Percentiles rank a stretch among this genome's conserved stretches.
phyloP scores from a whole-genome alignment of 2,797 vertebrate genomes.

The Sternarchorhynchus goeldii region DNA sequence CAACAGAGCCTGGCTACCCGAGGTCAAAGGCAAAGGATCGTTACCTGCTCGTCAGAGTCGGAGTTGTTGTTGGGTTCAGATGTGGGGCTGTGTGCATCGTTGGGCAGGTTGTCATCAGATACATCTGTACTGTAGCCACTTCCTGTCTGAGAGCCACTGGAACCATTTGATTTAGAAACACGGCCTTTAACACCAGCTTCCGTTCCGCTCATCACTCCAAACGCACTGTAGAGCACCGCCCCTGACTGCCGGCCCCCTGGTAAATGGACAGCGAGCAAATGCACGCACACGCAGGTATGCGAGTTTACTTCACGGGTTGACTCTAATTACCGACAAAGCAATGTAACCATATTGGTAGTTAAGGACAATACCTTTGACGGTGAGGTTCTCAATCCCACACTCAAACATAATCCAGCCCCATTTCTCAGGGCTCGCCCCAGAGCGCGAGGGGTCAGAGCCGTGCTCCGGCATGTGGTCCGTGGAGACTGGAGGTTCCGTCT shows the following conservation, averaged over 20 bases:
- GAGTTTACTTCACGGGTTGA: background rate
- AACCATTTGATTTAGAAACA: constrained; percentile 88
- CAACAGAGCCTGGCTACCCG: background rate
- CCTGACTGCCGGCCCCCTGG: constrained; percentile 94
- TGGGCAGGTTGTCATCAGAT: constrained; percentile 92
- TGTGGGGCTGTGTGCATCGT: constrained; percentile 83
- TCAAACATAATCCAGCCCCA: constrained; percentile 99
- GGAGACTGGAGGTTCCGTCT: constrained; percentile 82
- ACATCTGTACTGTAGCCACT: constrained; percentile 98
- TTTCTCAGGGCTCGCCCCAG: constrained; percentile 86
- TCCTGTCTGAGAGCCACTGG: constrained; percentile 94
- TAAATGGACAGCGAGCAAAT: constrained; percentile 15
- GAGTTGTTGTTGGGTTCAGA: constrained; percentile 84
- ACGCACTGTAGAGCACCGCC: constrained; percentile 88
- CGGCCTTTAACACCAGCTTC: constrained; percentile 78
- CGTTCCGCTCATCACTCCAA: constrained; percentile 88
- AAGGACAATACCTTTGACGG: constrained; percentile 86
- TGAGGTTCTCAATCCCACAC: constrained; percentile 97
- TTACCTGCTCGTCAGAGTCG: constrained; percentile 94
- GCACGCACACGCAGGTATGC: background rate
- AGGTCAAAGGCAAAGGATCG: background rate
- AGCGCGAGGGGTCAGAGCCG: constrained; percentile 76
- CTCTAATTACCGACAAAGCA: background rate
- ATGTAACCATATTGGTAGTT: background rate
- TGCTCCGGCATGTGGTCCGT: constrained; percentile 74